These are phyloP conservation scores for Apotomis betuletana DNA, from an alignment of 2,888 invertebrate species.

Conservation along the genomic window DNA sequence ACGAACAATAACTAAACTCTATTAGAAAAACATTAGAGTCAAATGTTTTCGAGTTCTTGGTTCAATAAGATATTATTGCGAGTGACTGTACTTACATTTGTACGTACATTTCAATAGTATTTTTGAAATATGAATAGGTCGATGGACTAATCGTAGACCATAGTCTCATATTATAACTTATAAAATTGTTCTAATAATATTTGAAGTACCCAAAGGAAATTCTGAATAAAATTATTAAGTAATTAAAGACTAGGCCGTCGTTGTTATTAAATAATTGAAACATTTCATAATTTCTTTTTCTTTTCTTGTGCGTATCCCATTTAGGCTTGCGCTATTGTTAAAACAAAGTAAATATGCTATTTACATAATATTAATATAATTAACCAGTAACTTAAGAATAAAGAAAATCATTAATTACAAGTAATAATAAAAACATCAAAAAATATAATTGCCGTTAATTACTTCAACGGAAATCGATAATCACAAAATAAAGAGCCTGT, in stretches of 20 bases:
- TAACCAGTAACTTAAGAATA: slow-evolving; percentile 25
- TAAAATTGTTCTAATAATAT: no score
- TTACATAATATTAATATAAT: slow-evolving; percentile 34
- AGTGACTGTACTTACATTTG: background rate
- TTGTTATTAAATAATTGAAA: slow-evolving; percentile 6
- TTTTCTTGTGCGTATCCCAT: slow-evolving; percentile 3
- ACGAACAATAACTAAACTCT: no score
- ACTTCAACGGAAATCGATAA: slow-evolving; percentile 17
- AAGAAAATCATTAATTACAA: slow-evolving; percentile 21
- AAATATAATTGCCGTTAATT: slow-evolving; percentile 33
- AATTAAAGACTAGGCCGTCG: slow-evolving; percentile 26
- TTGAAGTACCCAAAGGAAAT: background rate
- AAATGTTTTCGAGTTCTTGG: background rate
- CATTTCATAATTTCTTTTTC: background rate
- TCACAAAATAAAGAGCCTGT: slow-evolving; percentile 2
- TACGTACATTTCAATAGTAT: background rate
- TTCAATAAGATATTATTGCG: background rate
- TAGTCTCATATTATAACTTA: background rate
- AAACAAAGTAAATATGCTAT: slow-evolving; percentile 19
- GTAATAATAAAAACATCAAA: slow-evolving; percentile 35
- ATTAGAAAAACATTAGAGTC: no score
- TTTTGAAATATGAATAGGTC: background rate
- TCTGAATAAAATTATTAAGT: background rate
- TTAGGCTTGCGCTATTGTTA: background rate
- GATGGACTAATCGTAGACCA: background rate